These are phyloP conservation scores for Amyelois transitella DNA, from an alignment of 1,140 invertebrate species.

Conservation along the genomic window DNA sequence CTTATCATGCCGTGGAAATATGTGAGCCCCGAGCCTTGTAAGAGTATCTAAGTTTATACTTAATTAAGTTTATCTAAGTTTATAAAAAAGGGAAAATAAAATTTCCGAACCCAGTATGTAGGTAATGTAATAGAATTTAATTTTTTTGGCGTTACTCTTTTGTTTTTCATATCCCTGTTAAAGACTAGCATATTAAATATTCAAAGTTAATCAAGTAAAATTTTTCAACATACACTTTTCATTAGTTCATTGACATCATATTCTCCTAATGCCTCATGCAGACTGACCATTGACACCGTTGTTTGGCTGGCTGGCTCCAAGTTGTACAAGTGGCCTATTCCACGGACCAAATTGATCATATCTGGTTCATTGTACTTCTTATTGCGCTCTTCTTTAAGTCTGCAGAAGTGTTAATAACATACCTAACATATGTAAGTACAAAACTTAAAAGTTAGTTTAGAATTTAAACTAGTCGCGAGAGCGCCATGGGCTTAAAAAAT, in stretches of 20 bases:
- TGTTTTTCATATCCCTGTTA: background rate
- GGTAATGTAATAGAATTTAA: too few relatives aligned
- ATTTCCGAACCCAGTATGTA: background rate
- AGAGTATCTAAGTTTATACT: too few relatives aligned
- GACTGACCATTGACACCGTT: conserved; percentile 25
- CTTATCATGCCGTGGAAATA: too few relatives aligned
- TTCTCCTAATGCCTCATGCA: conserved; percentile 48
- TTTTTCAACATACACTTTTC: conserved; percentile 48
- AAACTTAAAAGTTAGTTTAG: too few relatives aligned
- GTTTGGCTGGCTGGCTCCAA: conserved; percentile 32
- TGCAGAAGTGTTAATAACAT: too few relatives aligned
- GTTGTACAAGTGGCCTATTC: conserved; percentile 60
- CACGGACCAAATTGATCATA: conserved; percentile 48
- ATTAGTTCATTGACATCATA: conserved; percentile 66
- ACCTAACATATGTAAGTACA: too few relatives aligned
- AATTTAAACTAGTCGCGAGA: too few relatives aligned
- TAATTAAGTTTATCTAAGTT: too few relatives aligned
- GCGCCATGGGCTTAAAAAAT: too few relatives aligned
- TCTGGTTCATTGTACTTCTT: conserved; percentile 44
- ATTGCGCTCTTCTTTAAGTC: conserved; percentile 52
- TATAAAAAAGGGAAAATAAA: too few relatives aligned
- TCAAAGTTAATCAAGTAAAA: conserved; percentile 15
- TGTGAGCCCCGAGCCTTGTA: too few relatives aligned
- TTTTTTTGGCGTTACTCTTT: background rate
- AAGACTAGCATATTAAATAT: background rate